Conservation (phyloP, 2,888 invertebrate genomes). For the Acanthosoma haemorrhoidale region DNA sequence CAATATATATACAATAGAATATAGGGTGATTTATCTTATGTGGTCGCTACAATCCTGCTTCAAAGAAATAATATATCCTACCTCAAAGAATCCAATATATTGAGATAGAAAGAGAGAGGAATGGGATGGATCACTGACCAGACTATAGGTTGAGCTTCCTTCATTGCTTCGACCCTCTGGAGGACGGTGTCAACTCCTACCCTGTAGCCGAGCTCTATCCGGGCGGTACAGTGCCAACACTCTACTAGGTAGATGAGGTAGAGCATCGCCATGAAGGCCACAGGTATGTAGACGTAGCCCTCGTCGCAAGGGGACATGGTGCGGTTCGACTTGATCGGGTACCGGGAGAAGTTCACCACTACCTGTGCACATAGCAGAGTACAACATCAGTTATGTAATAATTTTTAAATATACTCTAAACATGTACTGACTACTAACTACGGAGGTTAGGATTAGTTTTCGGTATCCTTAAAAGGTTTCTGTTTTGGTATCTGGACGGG, state of each 20-base stretch:
- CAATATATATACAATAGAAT: no score
- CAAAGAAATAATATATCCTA: no score
- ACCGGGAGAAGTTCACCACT: slow-evolving; percentile 59
- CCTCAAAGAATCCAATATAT: no score
- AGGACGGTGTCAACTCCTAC: slow-evolving; percentile 63
- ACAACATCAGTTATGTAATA: no score
- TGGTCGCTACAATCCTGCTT: no score
- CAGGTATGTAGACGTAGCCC: slow-evolving; percentile 75
- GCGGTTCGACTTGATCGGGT: slow-evolving; percentile 58
- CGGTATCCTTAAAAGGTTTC: no score
- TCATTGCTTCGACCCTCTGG: slow-evolving; percentile 60
- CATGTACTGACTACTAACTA: no score
- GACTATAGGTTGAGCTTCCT: slow-evolving; percentile 66
- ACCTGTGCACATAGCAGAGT: slow-evolving; percentile 44
- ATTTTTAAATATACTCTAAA: no score
- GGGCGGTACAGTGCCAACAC: slow-evolving; percentile 73
- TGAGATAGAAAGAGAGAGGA: neutral
- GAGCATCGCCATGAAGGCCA: slow-evolving; percentile 70
- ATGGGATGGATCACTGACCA: slow-evolving; percentile 51
- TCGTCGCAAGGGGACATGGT: slow-evolving; percentile 72
- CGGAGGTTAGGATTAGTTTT: no score
- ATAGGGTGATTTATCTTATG: no score
- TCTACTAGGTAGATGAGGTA: slow-evolving; percentile 78
- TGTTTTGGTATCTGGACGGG: no score
- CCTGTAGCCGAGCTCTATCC: slow-evolving; percentile 60